Evolutionary conservation across 2,888 invertebrate genomes (phyloP).

Genomic region (Nymphalis urticae): DNA sequence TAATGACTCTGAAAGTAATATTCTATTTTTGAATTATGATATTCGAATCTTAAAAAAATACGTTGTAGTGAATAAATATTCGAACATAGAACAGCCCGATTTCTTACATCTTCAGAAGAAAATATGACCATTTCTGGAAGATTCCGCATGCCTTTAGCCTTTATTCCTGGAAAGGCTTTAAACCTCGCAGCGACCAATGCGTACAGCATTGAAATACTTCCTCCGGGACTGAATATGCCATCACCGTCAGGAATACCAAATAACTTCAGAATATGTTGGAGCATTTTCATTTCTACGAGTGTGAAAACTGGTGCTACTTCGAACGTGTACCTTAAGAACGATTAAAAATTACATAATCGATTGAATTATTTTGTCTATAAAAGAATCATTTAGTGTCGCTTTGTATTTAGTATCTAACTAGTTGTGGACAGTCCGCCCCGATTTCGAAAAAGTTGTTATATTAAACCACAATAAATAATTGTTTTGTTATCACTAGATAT

Average conservation of each 20-base stretch:
- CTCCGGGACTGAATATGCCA: constrained; percentile 90
- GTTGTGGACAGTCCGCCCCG: too few species aligned
- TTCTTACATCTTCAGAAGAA: constrained; percentile 87
- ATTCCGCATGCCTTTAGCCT: constrained; percentile 83
- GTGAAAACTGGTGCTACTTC: constrained; percentile 92
- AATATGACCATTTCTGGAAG: constrained; percentile 86
- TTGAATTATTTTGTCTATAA: neutral
- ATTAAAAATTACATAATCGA: neutral
- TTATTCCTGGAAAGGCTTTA: constrained; percentile 84
- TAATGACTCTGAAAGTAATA: constrained; percentile 85
- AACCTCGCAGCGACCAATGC: constrained; percentile 88
- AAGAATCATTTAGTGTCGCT: neutral
- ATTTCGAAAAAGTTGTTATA: too few species aligned
- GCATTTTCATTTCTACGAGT: constrained; percentile 85
- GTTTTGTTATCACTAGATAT: too few species aligned
- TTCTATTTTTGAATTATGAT: too few species aligned
- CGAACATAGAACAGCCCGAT: neutral
- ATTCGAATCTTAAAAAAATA: constrained; percentile 33
- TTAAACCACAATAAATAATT: too few species aligned
- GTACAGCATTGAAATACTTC: constrained; percentile 90
- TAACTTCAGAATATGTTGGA: constrained; percentile 80
- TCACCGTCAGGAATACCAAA: constrained; percentile 86
- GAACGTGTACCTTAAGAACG: constrained; percentile 85
- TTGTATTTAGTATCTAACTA: too few species aligned
- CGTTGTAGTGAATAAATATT: neutral